Percentiles rank a stretch among this genome's conserved stretches.
Evolutionary conservation across 30 jellyfish, hydroid and myxozoan species (phyloP).

Genomic region (Cassiopea andromeda): DNA sequence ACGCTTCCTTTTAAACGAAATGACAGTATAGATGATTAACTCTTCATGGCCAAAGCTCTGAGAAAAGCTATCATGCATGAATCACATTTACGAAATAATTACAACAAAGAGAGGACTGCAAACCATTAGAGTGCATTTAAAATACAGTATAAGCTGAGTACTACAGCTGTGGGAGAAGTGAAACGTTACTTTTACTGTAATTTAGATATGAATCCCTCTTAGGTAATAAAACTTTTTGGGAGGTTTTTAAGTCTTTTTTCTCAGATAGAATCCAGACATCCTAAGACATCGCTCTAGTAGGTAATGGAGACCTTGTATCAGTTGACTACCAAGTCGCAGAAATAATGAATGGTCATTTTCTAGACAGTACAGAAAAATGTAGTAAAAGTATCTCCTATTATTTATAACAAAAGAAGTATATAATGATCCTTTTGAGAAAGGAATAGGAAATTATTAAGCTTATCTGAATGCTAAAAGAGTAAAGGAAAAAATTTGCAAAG

Average conservation of each 20-base stretch:
- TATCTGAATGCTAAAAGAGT: constrained; percentile 10
- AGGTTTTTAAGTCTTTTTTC: constrained; percentile 21
- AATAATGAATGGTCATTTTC: constrained; percentile 13
- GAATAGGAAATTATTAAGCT: constrained; percentile 2
- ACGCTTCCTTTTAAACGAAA: no score
- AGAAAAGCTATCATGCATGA: no score
- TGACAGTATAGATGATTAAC: no score
- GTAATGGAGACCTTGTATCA: not conserved
- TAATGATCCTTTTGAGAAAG: not conserved
- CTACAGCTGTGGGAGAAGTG: not conserved
- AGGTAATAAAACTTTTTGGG: constrained; percentile 28
- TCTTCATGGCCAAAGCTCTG: no score
- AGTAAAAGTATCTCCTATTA: not conserved
- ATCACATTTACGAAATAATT: no score
- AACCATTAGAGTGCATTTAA: constrained; percentile 1
- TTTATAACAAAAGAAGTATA: constrained; percentile 1
- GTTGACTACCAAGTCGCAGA: constrained; percentile 13
- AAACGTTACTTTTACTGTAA: constrained; percentile 3
- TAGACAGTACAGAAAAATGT: constrained; percentile 11
- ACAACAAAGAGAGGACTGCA: no score
- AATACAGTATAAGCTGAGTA: not conserved
- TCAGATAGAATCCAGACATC: constrained; percentile 24
- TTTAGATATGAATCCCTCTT: constrained; percentile 5
- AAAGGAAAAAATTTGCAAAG: constrained; percentile 4
- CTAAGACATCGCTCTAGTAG: constrained; percentile 30